These are phyloP conservation scores for Lasioglossum pauxillum DNA, from an alignment of 2,888 invertebrate species.

Conservation along the genomic window DNA sequence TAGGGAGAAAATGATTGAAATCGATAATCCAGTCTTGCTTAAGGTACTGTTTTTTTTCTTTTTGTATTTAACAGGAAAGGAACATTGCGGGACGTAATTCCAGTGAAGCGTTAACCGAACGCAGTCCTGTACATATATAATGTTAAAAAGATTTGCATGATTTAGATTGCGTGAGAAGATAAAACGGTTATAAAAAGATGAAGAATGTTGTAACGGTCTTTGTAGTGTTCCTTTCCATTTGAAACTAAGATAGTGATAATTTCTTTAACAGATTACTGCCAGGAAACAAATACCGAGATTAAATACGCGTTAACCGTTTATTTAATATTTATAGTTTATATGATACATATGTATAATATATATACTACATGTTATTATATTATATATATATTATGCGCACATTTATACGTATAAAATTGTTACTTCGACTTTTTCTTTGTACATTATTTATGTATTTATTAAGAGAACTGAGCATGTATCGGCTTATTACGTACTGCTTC, in stretches of 20 bases:
- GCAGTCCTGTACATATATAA: neutral
- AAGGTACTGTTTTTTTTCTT: conserved; percentile 7
- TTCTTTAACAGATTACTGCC: neutral
- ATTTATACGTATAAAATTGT: conserved; percentile 57
- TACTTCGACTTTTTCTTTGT: conserved; percentile 64
- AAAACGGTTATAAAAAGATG: neutral
- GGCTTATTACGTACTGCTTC: conserved; percentile 69
- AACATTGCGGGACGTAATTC: conserved; percentile 30
- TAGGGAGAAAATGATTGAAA: conserved; percentile 19
- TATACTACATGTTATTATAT: conserved; percentile 38
- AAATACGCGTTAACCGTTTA: conserved; percentile 46
- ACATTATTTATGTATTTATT: conserved; percentile 74
- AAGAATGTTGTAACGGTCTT: neutral
- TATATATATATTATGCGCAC: conserved; percentile 54
- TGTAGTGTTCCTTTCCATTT: conserved; percentile 36
- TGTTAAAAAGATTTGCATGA: neutral
- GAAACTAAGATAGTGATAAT: neutral
- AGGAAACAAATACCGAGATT: conserved; percentile 12
- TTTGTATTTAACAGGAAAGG: conserved; percentile 25
- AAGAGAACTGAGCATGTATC: conserved; percentile 71
- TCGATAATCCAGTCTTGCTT: conserved; percentile 26
- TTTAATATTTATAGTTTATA: conserved; percentile 61
- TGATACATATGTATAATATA: conserved; percentile 59
- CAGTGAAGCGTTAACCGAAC: neutral
- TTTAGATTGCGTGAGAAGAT: neutral